These are phyloP conservation scores for Drosophila nasuta DNA, from an alignment of 1,140 invertebrate genomes.

Conservation along the genomic window DNA sequence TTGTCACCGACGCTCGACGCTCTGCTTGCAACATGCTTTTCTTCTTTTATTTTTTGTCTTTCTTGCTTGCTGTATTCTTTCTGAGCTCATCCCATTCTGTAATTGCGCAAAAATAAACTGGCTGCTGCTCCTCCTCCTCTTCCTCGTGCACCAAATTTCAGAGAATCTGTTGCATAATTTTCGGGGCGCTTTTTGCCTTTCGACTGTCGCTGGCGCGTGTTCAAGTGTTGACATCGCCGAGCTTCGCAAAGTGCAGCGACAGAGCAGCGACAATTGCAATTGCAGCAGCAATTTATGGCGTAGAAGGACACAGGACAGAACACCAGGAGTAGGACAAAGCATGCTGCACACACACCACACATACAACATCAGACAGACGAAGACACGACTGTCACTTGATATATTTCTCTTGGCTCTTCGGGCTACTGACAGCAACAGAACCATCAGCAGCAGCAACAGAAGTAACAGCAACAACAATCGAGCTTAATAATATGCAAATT, in stretches of 20 bases:
- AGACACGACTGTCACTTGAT: slow-evolving; percentile 54
- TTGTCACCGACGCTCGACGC: slow-evolving; percentile 40
- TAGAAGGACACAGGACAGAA: neutral
- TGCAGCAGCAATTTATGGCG: slow-evolving; percentile 70
- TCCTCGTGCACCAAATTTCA: slow-evolving; percentile 60
- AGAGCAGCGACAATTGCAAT: slow-evolving; percentile 66
- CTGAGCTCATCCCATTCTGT: slow-evolving; percentile 62
- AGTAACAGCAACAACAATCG: slow-evolving; percentile 5
- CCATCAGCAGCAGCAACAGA: too few species aligned
- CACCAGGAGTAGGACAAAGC: neutral
- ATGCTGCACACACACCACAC: neutral
- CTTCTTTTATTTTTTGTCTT: slow-evolving; percentile 1
- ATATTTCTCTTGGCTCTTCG: slow-evolving; percentile 31
- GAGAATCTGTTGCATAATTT: slow-evolving; percentile 82
- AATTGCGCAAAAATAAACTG: slow-evolving; percentile 80
- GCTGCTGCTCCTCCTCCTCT: slow-evolving; percentile 28
- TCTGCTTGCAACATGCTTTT: slow-evolving; percentile 39
- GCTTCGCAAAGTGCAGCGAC: slow-evolving; percentile 18
- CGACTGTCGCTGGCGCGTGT: slow-evolving; percentile 69
- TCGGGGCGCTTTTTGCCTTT: slow-evolving; percentile 55
- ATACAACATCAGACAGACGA: slow-evolving; percentile 24
- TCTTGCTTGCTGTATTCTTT: slow-evolving; percentile 26
- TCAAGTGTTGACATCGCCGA: slow-evolving; percentile 75
- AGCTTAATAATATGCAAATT: slow-evolving; percentile 78
- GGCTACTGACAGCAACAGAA: slow-evolving; percentile 20